These are phyloP conservation scores for Tachina grossa DNA, from an alignment of 2,888 invertebrate genomes.

Conservation along the genomic window DNA sequence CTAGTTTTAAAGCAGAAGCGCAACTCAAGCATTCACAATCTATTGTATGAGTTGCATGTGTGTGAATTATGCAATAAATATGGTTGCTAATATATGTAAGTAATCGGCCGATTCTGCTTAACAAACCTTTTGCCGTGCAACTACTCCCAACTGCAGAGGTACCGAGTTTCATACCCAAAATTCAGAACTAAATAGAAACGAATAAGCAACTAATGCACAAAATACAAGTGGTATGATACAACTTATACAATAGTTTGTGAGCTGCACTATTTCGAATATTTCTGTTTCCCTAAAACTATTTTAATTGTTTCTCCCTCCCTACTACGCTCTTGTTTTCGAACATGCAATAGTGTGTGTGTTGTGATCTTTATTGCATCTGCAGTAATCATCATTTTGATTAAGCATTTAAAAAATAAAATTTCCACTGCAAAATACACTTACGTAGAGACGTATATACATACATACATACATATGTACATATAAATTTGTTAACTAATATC, in stretches of 20 bases:
- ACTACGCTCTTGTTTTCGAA: neutral
- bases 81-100: too few species aligned
- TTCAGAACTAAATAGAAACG: too few species aligned
- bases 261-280: neutral
- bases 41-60: too few species aligned
- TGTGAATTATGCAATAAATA: too few species aligned
- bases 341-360: neutral
- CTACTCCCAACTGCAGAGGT: too few species aligned
- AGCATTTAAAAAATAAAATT: slow-evolving; percentile 58
- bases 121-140: too few species aligned
- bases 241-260: too few species aligned
- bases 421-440: slow-evolving; percentile 38
- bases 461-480: too few species aligned
- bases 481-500: slow-evolving; percentile 46
- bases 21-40: neutral
- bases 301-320: neutral
- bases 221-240: too few species aligned
- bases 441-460: neutral
- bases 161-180: too few species aligned
- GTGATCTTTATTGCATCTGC: slow-evolving; percentile 60
- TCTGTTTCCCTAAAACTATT: neutral
- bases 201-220: too few species aligned
- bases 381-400: slow-evolving; percentile 68
- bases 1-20: slow-evolving; percentile 31
- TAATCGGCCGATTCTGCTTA: too few species aligned